These are phyloP conservation scores for Leptinotarsa juncta DNA, from an alignment of 2,888 invertebrate genomes.

Conservation along the genomic window DNA sequence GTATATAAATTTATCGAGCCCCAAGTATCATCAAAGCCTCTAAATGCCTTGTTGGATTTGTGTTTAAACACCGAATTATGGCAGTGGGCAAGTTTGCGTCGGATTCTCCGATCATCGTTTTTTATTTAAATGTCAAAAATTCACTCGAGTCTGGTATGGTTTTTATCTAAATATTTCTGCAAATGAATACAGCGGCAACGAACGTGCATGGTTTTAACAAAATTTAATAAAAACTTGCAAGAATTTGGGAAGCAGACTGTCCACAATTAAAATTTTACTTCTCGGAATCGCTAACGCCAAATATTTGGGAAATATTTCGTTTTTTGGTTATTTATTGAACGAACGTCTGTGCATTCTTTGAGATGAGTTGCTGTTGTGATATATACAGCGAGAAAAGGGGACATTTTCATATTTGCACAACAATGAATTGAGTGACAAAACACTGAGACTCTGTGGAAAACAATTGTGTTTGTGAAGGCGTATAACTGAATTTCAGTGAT, in stretches of 20 bases:
- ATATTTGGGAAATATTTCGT: conserved; percentile 45
- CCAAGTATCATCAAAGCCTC: conserved; percentile 15
- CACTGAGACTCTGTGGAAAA: too few species aligned
- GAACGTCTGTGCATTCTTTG: conserved; percentile 26
- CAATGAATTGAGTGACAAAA: too few species aligned
- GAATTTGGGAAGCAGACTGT: conserved; percentile 52
- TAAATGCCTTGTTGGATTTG: conserved; percentile 29
- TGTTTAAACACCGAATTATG: conserved; percentile 38
- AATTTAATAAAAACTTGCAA: conserved; percentile 60
- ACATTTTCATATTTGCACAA: too few species aligned
- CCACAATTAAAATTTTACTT: conserved; percentile 58
- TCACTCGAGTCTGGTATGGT: conserved; percentile 56
- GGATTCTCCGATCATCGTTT: conserved; percentile 34
- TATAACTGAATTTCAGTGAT: too few species aligned
- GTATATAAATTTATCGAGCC: conserved; percentile 9
- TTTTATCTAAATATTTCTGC: conserved; percentile 61
- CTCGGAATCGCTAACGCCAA: conserved; percentile 52
- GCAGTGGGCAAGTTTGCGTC: conserved; percentile 31
- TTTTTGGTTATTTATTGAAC: conserved; percentile 38
- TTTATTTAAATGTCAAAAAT: conserved; percentile 56
- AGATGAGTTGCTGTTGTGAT: conserved; percentile 14
- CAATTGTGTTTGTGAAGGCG: too few species aligned
- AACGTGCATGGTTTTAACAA: conserved; percentile 58
- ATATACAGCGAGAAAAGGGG: not conserved
- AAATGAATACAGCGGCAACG: conserved; percentile 55